Conservation (phyloP, 2,113 vertebrate species). For the Chelonoidis abingdonii region DNA sequence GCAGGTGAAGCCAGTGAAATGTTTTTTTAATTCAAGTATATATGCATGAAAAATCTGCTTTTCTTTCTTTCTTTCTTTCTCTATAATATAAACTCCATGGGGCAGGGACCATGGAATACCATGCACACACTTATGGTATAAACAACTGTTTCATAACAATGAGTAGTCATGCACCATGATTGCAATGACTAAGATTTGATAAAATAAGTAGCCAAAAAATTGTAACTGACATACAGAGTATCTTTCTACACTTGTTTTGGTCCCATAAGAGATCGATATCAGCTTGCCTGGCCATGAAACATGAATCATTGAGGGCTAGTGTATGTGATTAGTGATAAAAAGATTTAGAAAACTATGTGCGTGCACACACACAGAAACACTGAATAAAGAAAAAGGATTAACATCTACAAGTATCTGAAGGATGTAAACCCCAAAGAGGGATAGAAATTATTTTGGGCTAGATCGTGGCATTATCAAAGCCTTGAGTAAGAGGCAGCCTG, state of each 20-base stretch:
- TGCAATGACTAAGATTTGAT: not conserved
- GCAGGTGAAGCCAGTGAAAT: not conserved
- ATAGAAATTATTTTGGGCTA: too few species aligned
- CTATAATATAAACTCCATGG: not conserved
- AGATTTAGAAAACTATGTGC: too few species aligned
- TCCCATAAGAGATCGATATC: not conserved
- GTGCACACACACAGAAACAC: too few species aligned
- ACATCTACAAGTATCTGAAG: too few species aligned
- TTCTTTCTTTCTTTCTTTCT: too few species aligned
- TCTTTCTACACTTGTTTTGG: not conserved
- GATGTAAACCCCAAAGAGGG: too few species aligned
- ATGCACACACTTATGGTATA: not conserved
- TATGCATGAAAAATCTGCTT: not conserved
- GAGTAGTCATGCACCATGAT: not conserved
- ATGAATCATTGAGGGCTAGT: not conserved
- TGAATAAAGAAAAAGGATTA: too few species aligned
- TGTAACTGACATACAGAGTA: not conserved
- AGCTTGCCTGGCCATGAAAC: not conserved
- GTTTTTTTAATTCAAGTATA: not conserved
- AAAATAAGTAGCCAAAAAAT: not conserved
- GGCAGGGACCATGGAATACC: too few species aligned
- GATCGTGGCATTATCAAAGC: too few species aligned
- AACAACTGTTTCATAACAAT: not conserved
- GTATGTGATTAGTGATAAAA: too few species aligned
- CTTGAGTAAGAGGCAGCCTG: too few species aligned